Evolutionary conservation across 2,888 invertebrate species (phyloP).

Genomic region (Scaptomyza caliginosa): DNA sequence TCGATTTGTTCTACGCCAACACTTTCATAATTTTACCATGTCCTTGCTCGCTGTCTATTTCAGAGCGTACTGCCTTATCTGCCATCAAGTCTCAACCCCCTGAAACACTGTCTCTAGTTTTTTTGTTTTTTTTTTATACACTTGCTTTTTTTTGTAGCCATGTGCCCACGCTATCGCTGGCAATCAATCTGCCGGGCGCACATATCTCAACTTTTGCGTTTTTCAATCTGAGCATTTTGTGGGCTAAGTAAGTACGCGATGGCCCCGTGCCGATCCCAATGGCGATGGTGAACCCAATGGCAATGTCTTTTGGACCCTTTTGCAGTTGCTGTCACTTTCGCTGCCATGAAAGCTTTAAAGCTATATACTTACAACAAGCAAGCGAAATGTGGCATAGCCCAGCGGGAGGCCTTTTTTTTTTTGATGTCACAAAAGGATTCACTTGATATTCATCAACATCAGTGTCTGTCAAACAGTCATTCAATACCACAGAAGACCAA

Average conservation of each 20-base stretch:
- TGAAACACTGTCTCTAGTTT: slow-evolving; percentile 45
- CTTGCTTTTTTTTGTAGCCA: slow-evolving; percentile 60
- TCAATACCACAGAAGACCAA: slow-evolving; percentile 56
- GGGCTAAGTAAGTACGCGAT: slow-evolving; percentile 76
- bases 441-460: slow-evolving; percentile 84
- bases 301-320: slow-evolving; percentile 11
- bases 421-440: slow-evolving; percentile 84
- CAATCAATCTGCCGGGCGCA: slow-evolving; percentile 81
- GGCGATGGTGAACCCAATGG: slow-evolving; percentile 28
- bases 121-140: slow-evolving; percentile 52
- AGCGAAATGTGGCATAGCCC: slow-evolving; percentile 50
- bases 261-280: slow-evolving; percentile 50
- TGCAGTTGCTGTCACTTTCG: slow-evolving; percentile 64
- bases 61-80: slow-evolving; percentile 69
- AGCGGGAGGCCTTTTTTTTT: slow-evolving; percentile 75
- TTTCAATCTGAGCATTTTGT: slow-evolving; percentile 75
- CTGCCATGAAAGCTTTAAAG: slow-evolving; percentile 66
- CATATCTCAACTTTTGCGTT: slow-evolving; percentile 79
- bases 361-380: slow-evolving; percentile 8
- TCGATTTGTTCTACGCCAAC: slow-evolving; percentile 84
- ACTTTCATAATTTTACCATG: slow-evolving; percentile 82
- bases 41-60: slow-evolving; percentile 63
- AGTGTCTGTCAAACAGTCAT: slow-evolving; percentile 80
- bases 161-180: slow-evolving; percentile 72
- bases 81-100: slow-evolving; percentile 56